Evolutionary conservation across 2,113 vertebrate genomes (phyloP), one percentile per base, ranked within the genome.

Genomic region (Sprattus sprattus): DNA sequence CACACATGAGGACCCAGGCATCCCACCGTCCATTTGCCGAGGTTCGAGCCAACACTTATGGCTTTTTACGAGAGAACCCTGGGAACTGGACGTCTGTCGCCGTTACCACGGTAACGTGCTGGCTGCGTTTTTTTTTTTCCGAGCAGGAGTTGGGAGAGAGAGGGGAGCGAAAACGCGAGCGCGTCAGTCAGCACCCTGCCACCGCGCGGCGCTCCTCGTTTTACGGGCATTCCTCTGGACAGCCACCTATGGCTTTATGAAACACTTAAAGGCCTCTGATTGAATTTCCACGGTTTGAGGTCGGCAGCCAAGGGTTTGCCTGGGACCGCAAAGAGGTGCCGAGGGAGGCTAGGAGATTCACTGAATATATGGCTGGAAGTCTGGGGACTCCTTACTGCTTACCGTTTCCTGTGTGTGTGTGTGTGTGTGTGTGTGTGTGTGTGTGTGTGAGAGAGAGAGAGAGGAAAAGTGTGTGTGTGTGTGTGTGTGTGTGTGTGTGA

Each of bases 201-300:
- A 92, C 92, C 91, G 89, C 22, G 91, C 90, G 87, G 88, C 83
- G 88, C 89, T 88, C 83, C 82, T 87, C 81, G 87, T 80, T 93
- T 95, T 94, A 95, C 92, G 88, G 89, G 95, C 91, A 94, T 95
- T 95, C 94, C 93, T 95, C 89, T 92, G 93, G 92, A 93, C 87
- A 93, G 92, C 93, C 92, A 95, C 93, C 93, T 95, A 92, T 93
- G 90, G 94, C 91, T 95, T 96, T 95, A 95, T 95, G 93, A 95
- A 95, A 94, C 94, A 93, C 94, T 95, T 93, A 93, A 94, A 92
- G 93, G 90, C 75, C 45, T 93, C 84, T 95, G 94, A 95, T 95
- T 95, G 94, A 94, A 94, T 96, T 96, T 96, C 94, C 95, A 95
- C 91, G 91, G 94, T 94, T 94, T 89, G 92, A 90, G 93, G 93